Conservation (phyloP, 2,113 vertebrate species). For the Hemiprocne comata region DNA sequence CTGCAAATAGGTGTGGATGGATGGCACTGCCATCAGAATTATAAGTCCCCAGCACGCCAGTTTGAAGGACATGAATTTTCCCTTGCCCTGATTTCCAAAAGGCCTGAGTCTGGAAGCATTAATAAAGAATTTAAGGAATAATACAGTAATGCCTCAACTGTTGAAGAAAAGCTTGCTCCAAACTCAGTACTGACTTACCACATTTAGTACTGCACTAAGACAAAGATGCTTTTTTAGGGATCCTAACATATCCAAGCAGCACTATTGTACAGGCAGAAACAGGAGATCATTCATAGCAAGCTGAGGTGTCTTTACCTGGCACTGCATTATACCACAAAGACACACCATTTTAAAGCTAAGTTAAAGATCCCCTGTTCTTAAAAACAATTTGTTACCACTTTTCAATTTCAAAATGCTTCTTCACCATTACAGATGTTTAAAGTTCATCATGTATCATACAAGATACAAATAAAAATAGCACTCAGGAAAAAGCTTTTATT, state of each 20-base stretch:
- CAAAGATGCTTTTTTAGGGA: neutral
- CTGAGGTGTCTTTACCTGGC: neutral
- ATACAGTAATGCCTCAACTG: neutral
- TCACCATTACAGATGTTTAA: neutral
- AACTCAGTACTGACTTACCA: neutral
- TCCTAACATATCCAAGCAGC: neutral
- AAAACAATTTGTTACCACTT: neutral
- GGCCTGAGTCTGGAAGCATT: neutral
- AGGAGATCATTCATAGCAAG: neutral
- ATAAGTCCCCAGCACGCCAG: neutral
- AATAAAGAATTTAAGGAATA: neutral
- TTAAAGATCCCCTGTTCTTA: neutral
- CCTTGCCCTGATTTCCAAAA: neutral
- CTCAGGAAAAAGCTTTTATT: neutral
- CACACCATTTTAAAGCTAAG: neutral
- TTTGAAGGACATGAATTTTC: neutral
- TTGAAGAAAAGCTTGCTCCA: neutral
- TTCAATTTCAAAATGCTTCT: neutral
- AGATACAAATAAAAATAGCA: neutral
- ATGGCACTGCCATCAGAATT: neutral
- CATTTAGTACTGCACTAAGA: neutral
- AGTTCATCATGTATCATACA: neutral
- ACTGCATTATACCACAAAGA: neutral
- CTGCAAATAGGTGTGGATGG: neutral
- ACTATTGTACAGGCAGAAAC: neutral